Percentiles rank a stretch among this genome's conserved stretches.
Conservation (phyloP, 1,140 invertebrate genomes). For the Drosophila sproati region DNA sequence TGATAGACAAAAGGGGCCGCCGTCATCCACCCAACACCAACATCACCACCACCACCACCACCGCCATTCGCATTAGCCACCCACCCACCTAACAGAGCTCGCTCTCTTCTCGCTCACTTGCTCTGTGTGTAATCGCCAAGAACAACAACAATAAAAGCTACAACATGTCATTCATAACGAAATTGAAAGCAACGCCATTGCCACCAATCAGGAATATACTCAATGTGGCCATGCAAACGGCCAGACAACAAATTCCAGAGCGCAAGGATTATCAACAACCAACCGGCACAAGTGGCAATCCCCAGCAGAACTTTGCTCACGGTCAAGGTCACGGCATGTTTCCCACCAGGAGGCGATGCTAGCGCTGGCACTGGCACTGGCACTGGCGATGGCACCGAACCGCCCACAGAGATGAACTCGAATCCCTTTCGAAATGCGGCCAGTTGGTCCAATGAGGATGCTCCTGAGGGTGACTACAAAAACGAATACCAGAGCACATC, state of each 20-base stretch:
- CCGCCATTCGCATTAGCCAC: slow-evolving; percentile 31
- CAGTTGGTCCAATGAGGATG: slow-evolving; percentile 64
- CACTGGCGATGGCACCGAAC: slow-evolving; percentile 68
- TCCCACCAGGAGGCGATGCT: slow-evolving; percentile 86
- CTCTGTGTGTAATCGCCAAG: slow-evolving; percentile 22
- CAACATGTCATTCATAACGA: slow-evolving; percentile 83
- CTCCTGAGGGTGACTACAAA: slow-evolving; percentile 59
- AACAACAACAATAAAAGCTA: slow-evolving; percentile 16
- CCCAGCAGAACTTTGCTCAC: slow-evolving; percentile 86
- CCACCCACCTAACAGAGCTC: slow-evolving; percentile 24
- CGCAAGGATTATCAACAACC: slow-evolving; percentile 85
- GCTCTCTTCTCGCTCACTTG: neutral
- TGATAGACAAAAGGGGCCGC: slow-evolving; percentile 62
- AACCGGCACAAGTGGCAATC: slow-evolving; percentile 48
- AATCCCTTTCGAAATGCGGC: slow-evolving; percentile 82
- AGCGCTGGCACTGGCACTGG: slow-evolving; percentile 2
- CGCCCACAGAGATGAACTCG: slow-evolving; percentile 73
- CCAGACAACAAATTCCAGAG: slow-evolving; percentile 91
- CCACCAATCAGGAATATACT: slow-evolving; percentile 90
- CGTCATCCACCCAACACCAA: slow-evolving; percentile 54
- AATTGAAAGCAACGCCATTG: slow-evolving; percentile 85
- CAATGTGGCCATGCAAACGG: slow-evolving; percentile 92
- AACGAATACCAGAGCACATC: slow-evolving; percentile 78
- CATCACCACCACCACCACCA: slow-evolving; percentile 1
- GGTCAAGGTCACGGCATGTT: slow-evolving; percentile 67